Evolutionary conservation across 64 coral and sea anemone species (phyloP), one percentile per base, ranked within the genome.

Genomic region (Astreopora myriophthalma): DNA sequence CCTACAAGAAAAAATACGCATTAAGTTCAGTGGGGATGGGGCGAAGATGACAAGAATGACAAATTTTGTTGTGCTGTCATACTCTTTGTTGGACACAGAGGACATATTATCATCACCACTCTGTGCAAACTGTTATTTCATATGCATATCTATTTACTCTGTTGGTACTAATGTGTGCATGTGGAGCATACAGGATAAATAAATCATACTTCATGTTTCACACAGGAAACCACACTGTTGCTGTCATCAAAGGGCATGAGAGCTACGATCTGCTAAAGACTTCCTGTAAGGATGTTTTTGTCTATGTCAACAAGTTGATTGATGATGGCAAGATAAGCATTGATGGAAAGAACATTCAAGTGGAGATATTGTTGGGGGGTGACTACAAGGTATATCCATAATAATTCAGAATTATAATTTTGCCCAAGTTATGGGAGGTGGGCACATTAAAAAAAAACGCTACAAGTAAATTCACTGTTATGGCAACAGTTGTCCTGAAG

Each of bases 51-150:
- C 65, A 5, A 33, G 37, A 9, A 13, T 86, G 63, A 86, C 84
- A 20, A 42, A 29, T 11, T 71, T 86, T 86, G 84, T 86, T 4
- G 46, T 86, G 8, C n/a, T 71, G 10, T 86, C 66, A 9, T 73
- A 48, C 27, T 73, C 84, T 6, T 26, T 87, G n/a, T 72, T 87
- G 66, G 67, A 87, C 48, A 44, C 23, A 73, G 84, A 87, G 14
- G 37, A 36, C 5, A 39, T 55, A 32, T 71, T 87, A 66, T 87
- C 84, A 27, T 87, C 67, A 49, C 40, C 40, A 44, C 40, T 8
- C 40, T 44, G 40, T 44, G 40, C 40, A 44, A 44, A 44, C 40
- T 44, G 40, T 44, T 44, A 44, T 44, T 44, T 44, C 6, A 44
- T 0, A 1, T 44, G 11, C 40, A 44, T 44, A 44, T 44, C 40